phyloP scores from a whole-genome alignment of 1,140 invertebrate genomes.

The Drosophila aff. region DNA sequence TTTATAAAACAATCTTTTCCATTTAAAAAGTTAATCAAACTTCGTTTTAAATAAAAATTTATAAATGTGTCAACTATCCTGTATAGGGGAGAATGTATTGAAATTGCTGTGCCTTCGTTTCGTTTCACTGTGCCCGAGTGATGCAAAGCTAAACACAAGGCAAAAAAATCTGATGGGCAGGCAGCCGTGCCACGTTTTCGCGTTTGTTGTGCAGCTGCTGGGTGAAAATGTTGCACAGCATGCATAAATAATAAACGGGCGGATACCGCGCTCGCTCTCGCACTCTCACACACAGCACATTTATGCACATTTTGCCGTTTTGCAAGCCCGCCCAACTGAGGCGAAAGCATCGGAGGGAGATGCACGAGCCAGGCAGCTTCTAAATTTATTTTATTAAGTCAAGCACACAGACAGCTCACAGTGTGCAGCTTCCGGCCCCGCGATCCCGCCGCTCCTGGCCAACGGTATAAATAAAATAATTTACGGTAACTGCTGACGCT shows the following conservation, averaged over 20 bases:
- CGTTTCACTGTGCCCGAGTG: constrained; percentile 29
- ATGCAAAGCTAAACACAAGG: constrained; percentile 25
- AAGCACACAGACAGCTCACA: constrained; percentile 76
- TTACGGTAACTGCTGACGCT: constrained; percentile 82
- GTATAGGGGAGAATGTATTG: neutral
- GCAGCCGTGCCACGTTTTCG: constrained; percentile 65
- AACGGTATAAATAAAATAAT: constrained; percentile 83
- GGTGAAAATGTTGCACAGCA: constrained; percentile 81
- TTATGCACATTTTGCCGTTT: constrained; percentile 80
- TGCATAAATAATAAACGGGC: constrained; percentile 83
- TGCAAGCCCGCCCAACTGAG: constrained; percentile 62
- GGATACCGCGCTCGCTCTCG: constrained; percentile 27
- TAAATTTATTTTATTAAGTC: constrained; percentile 84
- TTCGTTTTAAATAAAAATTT: neutral
- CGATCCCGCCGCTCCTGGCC: constrained; percentile 32
- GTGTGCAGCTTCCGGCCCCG: constrained; percentile 38
- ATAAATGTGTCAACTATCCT: neutral
- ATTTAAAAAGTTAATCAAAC: neutral
- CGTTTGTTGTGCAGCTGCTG: constrained; percentile 80
- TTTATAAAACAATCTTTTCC: neutral
- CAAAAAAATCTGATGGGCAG: constrained; percentile 64
- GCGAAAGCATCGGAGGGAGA: constrained; percentile 25
- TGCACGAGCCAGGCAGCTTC: constrained; percentile 63
- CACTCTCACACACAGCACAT: constrained; percentile 22
- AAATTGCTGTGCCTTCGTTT: neutral